A percentile compares a stretch with the other conserved stretches of the same genome.
Evolutionary conservation across 2,797 vertebrate species (phyloP).

Genomic region (Enteromius paludinosus): DNA sequence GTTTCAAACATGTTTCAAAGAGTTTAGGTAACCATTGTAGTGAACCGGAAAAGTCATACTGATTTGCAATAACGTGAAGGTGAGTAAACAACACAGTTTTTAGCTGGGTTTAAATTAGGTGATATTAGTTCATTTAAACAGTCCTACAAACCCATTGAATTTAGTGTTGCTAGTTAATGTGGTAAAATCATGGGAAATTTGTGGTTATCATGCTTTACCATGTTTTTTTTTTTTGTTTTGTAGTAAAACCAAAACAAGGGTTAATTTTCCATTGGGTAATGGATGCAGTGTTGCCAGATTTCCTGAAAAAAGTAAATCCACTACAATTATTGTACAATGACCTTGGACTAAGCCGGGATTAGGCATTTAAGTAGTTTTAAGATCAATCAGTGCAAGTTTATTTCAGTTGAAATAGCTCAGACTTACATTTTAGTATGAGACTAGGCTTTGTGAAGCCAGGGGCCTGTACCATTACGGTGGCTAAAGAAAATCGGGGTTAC

Average conservation of each 20-base stretch:
- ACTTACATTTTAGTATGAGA: no score
- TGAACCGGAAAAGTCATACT: no score
- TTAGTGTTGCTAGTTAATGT: neutral
- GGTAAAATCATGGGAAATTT: neutral
- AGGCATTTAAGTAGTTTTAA: no score
- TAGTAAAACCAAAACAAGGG: neutral
- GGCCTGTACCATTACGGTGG: no score
- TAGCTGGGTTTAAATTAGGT: neutral
- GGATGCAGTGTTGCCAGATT: neutral
- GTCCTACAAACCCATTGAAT: neutral
- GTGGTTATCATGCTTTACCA: neutral
- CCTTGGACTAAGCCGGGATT: no score
- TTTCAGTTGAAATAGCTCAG: no score
- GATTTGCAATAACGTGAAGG: neutral
- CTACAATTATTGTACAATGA: neutral
- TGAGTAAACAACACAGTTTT: neutral
- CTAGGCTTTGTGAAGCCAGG: no score
- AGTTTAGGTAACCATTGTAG: no score
- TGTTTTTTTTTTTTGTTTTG: neutral
- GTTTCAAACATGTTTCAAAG: neutral
- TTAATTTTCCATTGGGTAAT: neutral
- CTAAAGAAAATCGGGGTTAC: no score
- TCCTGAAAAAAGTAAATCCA: neutral
- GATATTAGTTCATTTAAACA: neutral
- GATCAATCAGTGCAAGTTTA: no score